A percentile compares a stretch with the other conserved stretches of the same genome.
Conservation (phyloP, 2,797 vertebrate genomes). For the Gadopsis bispinosus region DNA sequence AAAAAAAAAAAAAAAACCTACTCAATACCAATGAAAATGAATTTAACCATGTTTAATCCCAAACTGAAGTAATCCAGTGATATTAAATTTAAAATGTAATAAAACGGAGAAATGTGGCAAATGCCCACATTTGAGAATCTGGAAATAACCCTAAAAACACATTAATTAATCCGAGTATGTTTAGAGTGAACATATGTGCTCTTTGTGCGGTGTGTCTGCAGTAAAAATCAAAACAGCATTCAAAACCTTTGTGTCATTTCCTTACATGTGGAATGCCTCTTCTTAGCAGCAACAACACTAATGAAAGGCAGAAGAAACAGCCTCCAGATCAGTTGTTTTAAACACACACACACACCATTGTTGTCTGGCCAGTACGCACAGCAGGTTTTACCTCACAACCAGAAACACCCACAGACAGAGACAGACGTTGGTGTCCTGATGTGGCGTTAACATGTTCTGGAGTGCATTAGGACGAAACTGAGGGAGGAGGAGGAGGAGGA, state of each 20-base stretch:
- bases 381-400: slow-evolving; percentile 55
- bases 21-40: neutral
- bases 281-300: slow-evolving; percentile 50
- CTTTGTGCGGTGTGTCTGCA: slow-evolving; percentile 2
- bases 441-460: slow-evolving; percentile 76
- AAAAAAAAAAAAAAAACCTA: no score
- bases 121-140: neutral
- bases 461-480: slow-evolving; percentile 68
- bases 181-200: slow-evolving; percentile 13
- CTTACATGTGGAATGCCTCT: slow-evolving; percentile 52
- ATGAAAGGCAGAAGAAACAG: slow-evolving; percentile 71
- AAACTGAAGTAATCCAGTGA: no score
- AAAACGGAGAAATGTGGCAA: neutral
- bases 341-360: slow-evolving; percentile 63
- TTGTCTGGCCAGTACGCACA: slow-evolving; percentile 63
- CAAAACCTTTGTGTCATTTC: slow-evolving; percentile 65
- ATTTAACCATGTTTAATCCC: neutral
- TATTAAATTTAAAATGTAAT: neutral
- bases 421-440: slow-evolving; percentile 46
- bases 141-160: neutral
- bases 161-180: slow-evolving; percentile 4
- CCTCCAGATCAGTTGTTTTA: slow-evolving; percentile 68
- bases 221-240: slow-evolving; percentile 42
- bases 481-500: slow-evolving; percentile 51
- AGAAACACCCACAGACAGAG: slow-evolving; percentile 56